Evolutionary conservation across 2,113 vertebrate genomes (phyloP).

Genomic region (Steatornis caripensis): DNA sequence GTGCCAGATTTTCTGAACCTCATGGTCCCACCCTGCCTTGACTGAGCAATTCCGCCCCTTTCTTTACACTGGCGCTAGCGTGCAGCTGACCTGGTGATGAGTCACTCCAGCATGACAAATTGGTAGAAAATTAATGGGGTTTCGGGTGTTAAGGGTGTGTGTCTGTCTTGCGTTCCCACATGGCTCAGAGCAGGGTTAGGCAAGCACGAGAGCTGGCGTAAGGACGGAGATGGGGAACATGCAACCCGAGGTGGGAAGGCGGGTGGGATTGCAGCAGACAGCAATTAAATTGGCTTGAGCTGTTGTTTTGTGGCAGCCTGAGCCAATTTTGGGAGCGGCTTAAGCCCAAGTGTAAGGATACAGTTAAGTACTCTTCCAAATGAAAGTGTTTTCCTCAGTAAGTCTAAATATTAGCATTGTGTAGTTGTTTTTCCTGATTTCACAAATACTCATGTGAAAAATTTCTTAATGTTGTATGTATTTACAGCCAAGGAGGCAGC

Average conservation of each 20-base stretch:
- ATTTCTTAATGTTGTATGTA: background rate
- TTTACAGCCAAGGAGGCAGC: background rate
- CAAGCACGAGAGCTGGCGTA: background rate
- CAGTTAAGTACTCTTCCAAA: background rate
- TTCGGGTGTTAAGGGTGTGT: background rate
- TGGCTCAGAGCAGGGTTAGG: background rate
- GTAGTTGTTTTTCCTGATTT: background rate
- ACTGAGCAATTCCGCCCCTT: background rate
- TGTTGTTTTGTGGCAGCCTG: slow-evolving; percentile 21
- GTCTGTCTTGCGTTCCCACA: background rate
- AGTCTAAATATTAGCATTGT: background rate
- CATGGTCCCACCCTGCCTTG: background rate
- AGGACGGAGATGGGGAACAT: background rate
- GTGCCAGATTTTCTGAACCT: background rate
- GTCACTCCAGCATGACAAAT: background rate
- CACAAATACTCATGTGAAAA: background rate
- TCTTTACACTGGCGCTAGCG: background rate
- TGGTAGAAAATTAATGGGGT: background rate
- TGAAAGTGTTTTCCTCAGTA: background rate
- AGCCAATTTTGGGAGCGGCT: slow-evolving; percentile 4
- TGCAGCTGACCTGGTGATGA: background rate
- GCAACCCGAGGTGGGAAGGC: background rate
- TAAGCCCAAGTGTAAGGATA: background rate
- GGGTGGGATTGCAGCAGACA: background rate
- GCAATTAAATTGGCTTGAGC: slow-evolving; percentile 30